Conservation (phyloP, 2,888 invertebrate species). For the Sabatieria punctata region DNA sequence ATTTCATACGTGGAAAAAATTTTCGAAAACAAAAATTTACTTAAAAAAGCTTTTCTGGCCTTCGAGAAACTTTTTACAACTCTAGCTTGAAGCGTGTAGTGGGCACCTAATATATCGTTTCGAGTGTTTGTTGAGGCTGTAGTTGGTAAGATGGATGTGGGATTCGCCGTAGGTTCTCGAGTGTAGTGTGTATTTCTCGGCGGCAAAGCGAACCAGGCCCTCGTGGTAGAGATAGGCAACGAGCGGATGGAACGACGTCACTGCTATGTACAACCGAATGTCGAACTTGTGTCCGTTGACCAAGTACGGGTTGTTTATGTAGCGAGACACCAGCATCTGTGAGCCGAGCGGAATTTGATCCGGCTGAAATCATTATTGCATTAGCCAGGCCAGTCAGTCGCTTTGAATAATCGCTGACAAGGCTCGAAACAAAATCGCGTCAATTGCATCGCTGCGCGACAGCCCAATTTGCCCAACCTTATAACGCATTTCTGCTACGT, state of each 20-base stretch:
- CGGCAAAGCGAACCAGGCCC: slow-evolving; percentile 61
- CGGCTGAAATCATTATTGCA: slow-evolving; percentile 9
- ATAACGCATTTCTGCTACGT: too few species aligned
- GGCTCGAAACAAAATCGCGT: too few species aligned
- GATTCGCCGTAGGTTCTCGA: slow-evolving; percentile 54
- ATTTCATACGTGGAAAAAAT: too few species aligned
- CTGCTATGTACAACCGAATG: slow-evolving; percentile 38
- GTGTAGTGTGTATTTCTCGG: slow-evolving; percentile 59
- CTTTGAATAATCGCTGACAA: too few species aligned
- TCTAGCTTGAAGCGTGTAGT: too few species aligned
- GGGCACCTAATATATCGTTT: slow-evolving; percentile 81
- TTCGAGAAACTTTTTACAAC: too few species aligned
- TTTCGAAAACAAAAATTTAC: slow-evolving; percentile 3
- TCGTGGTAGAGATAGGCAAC: slow-evolving; percentile 38
- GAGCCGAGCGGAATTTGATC: slow-evolving; percentile 15
- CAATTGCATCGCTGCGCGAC: too few species aligned
- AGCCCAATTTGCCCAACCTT: too few species aligned
- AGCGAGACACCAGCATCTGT: slow-evolving; percentile 22
- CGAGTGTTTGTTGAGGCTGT: slow-evolving; percentile 92
- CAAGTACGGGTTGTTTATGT: slow-evolving; percentile 22
- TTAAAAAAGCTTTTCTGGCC: too few species aligned
- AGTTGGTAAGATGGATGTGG: slow-evolving; percentile 84
- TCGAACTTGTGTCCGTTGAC: slow-evolving; percentile 39
- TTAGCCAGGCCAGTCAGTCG: neutral
- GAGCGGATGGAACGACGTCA: slow-evolving; percentile 40